Percentiles rank a stretch among this genome's conserved stretches.
phyloP scores from a whole-genome alignment of 2,797 vertebrate genomes.

The Scyliorhinus canicula region DNA sequence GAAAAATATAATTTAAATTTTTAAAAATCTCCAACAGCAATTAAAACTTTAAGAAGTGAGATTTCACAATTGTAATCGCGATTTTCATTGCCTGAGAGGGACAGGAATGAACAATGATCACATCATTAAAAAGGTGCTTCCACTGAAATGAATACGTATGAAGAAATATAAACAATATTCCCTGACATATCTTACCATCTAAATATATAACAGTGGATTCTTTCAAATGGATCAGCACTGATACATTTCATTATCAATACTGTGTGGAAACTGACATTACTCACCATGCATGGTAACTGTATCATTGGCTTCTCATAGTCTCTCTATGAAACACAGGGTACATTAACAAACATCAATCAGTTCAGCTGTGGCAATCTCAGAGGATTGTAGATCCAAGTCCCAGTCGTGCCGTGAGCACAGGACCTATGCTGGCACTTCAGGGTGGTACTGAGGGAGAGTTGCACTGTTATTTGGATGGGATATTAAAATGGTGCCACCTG shows the following conservation, averaged over 20 bases:
- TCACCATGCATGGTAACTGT: background rate
- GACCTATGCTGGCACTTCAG: background rate
- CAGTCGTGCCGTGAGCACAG: background rate
- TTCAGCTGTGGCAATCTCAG: background rate
- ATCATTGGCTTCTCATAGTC: background rate
- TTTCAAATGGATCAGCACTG: background rate
- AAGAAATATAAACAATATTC: background rate
- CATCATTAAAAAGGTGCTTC: too few species aligned
- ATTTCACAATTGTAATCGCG: too few species aligned
- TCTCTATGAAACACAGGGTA: background rate
- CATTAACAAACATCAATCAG: background rate
- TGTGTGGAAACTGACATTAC: background rate
- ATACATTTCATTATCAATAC: background rate
- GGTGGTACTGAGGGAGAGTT: background rate
- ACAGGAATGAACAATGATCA: too few species aligned
- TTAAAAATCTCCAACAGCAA: too few species aligned
- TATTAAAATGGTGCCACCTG: too few species aligned
- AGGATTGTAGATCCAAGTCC: background rate
- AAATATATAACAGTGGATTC: background rate
- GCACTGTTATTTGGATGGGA: background rate
- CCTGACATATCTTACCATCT: background rate
- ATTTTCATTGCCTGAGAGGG: too few species aligned
- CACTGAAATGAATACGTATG: too few species aligned
- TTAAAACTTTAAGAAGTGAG: too few species aligned
- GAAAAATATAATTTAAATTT: too few species aligned